These are phyloP conservation scores for Trachemys scripta DNA, from an alignment of 2,113 vertebrate genomes.

Conservation along the genomic window DNA sequence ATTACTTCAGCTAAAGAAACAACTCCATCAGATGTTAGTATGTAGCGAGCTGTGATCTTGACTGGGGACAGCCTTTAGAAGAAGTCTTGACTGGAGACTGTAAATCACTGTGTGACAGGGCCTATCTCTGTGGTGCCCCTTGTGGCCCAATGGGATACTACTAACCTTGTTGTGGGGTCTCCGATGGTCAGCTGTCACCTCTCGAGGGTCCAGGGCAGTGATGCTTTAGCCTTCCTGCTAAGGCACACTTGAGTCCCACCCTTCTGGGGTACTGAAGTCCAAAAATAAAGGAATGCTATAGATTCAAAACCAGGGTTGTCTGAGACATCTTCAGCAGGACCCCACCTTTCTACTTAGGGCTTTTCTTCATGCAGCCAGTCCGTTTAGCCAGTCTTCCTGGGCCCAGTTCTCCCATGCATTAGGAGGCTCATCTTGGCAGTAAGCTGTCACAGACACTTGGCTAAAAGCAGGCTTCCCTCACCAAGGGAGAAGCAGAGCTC, in stretches of 20 bases:
- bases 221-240: neutral
- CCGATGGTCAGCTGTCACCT: neutral
- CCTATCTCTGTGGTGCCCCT: neutral
- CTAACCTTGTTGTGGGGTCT: neutral
- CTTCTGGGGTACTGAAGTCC: neutral
- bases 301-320: neutral
- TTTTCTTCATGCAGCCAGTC: neutral
- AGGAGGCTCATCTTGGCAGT: neutral
- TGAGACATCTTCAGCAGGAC: neutral
- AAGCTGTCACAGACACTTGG: neutral
- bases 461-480: neutral
- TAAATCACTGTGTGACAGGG: neutral
- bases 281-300: neutral
- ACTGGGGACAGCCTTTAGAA: neutral
- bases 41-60: neutral
- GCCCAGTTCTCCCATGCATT: neutral
- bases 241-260: neutral
- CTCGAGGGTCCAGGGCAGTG: neutral
- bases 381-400: neutral
- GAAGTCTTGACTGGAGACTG: neutral
- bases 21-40: neutral
- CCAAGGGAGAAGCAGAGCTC: neutral
- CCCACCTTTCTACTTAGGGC: neutral
- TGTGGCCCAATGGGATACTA: neutral
- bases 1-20: neutral